Percentiles rank a stretch among this genome's conserved stretches.
phyloP scores from a whole-genome alignment of 2,113 vertebrate species.

The Cololabis saira region DNA sequence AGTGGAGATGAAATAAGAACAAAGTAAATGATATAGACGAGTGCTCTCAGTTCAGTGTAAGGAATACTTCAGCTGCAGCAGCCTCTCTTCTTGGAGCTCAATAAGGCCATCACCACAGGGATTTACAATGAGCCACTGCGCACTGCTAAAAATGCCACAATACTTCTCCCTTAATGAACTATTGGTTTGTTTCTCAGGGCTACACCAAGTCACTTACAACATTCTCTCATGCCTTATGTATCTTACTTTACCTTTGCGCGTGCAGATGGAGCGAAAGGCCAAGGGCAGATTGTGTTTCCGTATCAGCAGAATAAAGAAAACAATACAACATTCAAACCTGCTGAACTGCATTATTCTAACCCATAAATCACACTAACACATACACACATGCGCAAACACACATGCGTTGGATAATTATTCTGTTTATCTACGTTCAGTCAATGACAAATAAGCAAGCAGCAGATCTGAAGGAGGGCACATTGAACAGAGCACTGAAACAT shows the following conservation, averaged over 20 bases:
- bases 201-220: slow-evolving; percentile 20
- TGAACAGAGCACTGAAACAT: not conserved
- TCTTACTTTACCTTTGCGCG: slow-evolving; percentile 17
- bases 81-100: slow-evolving; percentile 47
- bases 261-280: slow-evolving; percentile 23
- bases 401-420: slow-evolving; percentile 24
- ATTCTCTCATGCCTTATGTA: slow-evolving; percentile 11
- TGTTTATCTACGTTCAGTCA: slow-evolving; percentile 39
- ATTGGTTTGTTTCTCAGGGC: slow-evolving; percentile 45
- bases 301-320: slow-evolving; percentile 53
- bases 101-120: slow-evolving; percentile 58
- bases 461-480: slow-evolving; percentile 13
- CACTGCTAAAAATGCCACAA: slow-evolving; percentile 50
- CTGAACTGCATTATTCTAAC: slow-evolving; percentile 49
- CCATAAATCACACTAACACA: slow-evolving; percentile 50
- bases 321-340: slow-evolving; percentile 52
- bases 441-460: slow-evolving; percentile 31
- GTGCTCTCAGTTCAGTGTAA: slow-evolving; percentile 14
- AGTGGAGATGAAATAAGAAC: slow-evolving; percentile 53
- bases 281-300: slow-evolving; percentile 30
- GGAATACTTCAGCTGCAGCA: slow-evolving; percentile 35
- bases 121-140: slow-evolving; percentile 49
- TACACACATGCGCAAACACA: slow-evolving; percentile 4
- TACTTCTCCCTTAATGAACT: slow-evolving; percentile 65
- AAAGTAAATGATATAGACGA: slow-evolving; percentile 47